These are phyloP conservation scores for Mesochorus sp. DNA, from an alignment of 2,888 invertebrate genomes.

Conservation along the genomic window DNA sequence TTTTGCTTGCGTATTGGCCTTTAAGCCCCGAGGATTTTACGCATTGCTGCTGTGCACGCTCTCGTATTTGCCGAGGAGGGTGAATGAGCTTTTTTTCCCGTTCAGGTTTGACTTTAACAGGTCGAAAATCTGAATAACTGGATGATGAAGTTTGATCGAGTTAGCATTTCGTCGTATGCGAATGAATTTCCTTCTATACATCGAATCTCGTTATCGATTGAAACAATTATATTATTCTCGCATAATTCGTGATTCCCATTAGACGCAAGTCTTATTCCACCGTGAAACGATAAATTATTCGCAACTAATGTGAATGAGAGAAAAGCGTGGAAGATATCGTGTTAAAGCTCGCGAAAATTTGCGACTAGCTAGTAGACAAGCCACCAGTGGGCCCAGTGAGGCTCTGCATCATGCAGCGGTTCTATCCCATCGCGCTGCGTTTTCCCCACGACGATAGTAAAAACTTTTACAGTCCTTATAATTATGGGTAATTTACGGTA, in stretches of 20 bases:
- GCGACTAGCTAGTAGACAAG: slow-evolving; percentile 72
- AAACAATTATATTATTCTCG: slow-evolving; percentile 6
- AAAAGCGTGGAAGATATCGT: slow-evolving; percentile 58
- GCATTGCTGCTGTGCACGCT: slow-evolving; percentile 25
- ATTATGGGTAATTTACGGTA: slow-evolving; percentile 82
- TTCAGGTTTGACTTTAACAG: slow-evolving; percentile 17
- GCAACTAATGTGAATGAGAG: slow-evolving; percentile 5
- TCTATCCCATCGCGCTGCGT: slow-evolving; percentile 53
- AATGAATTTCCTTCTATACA: too few relatives aligned
- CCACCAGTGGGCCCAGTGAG: slow-evolving; percentile 74
- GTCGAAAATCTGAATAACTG: background rate
- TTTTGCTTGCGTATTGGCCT: slow-evolving; percentile 44
- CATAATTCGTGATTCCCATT: slow-evolving; percentile 11
- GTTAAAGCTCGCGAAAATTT: slow-evolving; percentile 77
- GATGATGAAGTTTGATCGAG: too few relatives aligned
- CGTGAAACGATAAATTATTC: slow-evolving; percentile 28
- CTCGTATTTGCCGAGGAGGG: slow-evolving; percentile 36
- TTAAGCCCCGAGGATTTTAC: slow-evolving; percentile 57
- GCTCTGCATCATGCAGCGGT: slow-evolving; percentile 78
- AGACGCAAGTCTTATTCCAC: slow-evolving; percentile 23
- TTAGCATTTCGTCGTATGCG: too few relatives aligned
- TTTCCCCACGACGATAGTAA: slow-evolving; percentile 82
- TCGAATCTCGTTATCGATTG: too few relatives aligned
- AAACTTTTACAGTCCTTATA: slow-evolving; percentile 82
- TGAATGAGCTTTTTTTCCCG: slow-evolving; percentile 13